Conservation (phyloP, 2,797 vertebrate genomes). For the Spondyliosoma cantharus region DNA sequence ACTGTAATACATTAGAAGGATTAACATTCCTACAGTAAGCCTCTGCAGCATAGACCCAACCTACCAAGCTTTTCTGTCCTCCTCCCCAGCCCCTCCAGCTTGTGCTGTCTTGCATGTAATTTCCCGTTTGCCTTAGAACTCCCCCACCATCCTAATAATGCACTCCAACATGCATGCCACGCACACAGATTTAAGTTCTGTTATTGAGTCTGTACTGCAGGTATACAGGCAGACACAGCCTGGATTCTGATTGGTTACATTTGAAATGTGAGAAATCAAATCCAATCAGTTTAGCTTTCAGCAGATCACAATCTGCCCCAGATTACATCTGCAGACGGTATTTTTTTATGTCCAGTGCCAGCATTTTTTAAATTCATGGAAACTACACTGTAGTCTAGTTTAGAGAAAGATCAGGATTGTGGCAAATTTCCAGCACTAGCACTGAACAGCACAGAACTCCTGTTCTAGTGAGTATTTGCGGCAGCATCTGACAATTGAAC, state of each 20-base stretch:
- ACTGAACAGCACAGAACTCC: not conserved
- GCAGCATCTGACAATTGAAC: not conserved
- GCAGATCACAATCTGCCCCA: no score
- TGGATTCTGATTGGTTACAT: not conserved
- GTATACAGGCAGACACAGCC: not conserved
- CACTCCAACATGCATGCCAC: conserved; percentile 26
- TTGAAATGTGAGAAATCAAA: not conserved
- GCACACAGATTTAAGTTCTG: conserved; percentile 20
- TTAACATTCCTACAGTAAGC: conserved; percentile 85
- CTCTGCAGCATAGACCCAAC: conserved; percentile 59
- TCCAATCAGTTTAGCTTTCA: not conserved
- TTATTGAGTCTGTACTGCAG: conserved; percentile 13
- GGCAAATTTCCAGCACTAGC: no score
- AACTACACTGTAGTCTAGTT: not conserved
- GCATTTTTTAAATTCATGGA: not conserved
- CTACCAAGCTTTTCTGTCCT: conserved; percentile 67
- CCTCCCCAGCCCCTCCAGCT: conserved; percentile 53
- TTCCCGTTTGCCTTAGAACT: conserved; percentile 72
- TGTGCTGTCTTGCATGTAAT: conserved; percentile 74
- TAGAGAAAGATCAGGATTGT: not conserved
- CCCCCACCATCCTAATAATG: conserved; percentile 41
- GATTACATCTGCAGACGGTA: not conserved
- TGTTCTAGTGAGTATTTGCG: not conserved
- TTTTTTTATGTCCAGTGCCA: not conserved
- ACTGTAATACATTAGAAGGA: conserved; percentile 85